These are phyloP conservation scores for Myotis findleyi DNA, from an alignment of 2,797 vertebrate genomes.

Conservation along the genomic window DNA sequence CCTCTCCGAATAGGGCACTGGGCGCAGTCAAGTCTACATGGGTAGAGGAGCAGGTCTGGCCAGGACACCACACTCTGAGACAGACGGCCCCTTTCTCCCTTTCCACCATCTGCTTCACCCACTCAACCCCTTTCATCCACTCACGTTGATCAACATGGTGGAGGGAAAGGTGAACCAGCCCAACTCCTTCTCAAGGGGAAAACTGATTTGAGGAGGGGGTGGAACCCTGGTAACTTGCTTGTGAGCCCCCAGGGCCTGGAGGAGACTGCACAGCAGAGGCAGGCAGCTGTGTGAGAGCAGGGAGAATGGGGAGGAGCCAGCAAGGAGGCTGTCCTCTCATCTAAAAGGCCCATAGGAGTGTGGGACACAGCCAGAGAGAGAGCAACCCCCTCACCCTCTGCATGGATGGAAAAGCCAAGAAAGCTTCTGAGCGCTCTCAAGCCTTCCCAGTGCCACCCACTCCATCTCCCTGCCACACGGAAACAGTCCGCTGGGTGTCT, in stretches of 20 bases:
- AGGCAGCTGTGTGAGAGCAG: not conserved
- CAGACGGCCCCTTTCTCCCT: not conserved
- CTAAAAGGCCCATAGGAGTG: accelerated
- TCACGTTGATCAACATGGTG: accelerated
- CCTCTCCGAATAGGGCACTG: not conserved
- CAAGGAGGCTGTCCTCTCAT: not conserved
- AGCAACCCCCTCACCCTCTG: accelerated
- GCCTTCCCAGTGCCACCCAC: not conserved
- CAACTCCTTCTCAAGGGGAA: not conserved
- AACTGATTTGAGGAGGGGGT: not conserved
- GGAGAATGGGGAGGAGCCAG: accelerated
- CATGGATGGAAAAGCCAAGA: not conserved
- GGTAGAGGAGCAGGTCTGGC: not conserved
- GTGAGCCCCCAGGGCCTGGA: not conserved
- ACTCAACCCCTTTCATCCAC: too few relatives aligned
- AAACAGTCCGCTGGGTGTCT: accelerated
- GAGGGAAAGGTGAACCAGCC: not conserved
- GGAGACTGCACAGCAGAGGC: not conserved
- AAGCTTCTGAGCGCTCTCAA: not conserved
- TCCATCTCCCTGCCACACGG: not conserved
- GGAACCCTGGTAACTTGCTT: not conserved
- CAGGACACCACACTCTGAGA: too few relatives aligned
- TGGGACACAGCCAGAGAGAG: too few relatives aligned
- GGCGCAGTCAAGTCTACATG: not conserved
- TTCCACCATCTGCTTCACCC: accelerated